phyloP scores from a whole-genome alignment of 2,888 invertebrate genomes.

The Euplagia quadripunctaria region DNA sequence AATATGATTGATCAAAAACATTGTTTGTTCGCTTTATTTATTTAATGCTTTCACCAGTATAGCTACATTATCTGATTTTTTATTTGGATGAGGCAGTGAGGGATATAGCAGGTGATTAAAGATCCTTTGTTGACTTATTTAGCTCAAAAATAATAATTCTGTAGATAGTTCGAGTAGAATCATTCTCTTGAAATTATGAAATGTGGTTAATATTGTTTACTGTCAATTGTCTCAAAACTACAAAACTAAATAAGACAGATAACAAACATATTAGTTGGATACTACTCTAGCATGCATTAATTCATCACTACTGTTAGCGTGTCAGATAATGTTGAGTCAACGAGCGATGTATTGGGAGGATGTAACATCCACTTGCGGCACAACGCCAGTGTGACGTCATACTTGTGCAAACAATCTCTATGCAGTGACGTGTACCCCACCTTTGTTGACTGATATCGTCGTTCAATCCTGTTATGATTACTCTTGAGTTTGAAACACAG shows the following conservation, averaged over 20 bases:
- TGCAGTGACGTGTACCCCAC: not conserved
- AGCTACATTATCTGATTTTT: too few relatives aligned
- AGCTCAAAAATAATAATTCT: too few relatives aligned
- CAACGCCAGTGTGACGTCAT: not conserved
- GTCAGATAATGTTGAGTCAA: not conserved
- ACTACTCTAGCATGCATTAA: not conserved
- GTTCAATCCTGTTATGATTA: not conserved
- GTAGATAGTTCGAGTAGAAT: too few relatives aligned
- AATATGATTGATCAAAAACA: not conserved
- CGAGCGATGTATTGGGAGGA: not conserved
- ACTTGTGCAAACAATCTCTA: not conserved
- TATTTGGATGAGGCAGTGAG: too few relatives aligned
- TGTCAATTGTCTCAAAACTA: too few relatives aligned
- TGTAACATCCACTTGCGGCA: not conserved
- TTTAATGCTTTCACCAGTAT: not conserved
- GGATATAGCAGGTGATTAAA: too few relatives aligned
- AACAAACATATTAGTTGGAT: not conserved
- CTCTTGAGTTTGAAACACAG: not conserved
- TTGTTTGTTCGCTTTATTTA: not conserved
- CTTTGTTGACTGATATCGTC: not conserved
- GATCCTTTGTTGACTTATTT: too few relatives aligned
- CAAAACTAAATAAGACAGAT: not conserved
- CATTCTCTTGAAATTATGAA: too few relatives aligned
- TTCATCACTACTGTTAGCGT: not conserved
- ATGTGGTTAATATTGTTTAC: too few relatives aligned